Evolutionary conservation across 2,113 vertebrate species (phyloP).

Genomic region (Neofelis nebulosa): DNA sequence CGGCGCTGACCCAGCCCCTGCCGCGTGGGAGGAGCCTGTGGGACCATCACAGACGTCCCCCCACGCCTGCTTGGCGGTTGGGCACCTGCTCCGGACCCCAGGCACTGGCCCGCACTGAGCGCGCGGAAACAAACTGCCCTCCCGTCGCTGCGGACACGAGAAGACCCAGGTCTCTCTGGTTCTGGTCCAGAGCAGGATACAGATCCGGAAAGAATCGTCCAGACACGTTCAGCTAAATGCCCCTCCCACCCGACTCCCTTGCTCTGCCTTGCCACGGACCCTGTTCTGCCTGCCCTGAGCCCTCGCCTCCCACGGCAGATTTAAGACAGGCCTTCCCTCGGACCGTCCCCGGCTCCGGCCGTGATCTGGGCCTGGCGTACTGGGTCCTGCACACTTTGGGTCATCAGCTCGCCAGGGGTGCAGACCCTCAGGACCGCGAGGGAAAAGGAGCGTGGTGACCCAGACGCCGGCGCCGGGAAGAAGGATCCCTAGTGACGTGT

Average conservation of each 20-base stretch:
- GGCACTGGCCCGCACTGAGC: neutral
- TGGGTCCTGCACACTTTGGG: fast-evolving
- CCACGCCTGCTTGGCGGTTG: fast-evolving
- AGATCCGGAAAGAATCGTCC: neutral
- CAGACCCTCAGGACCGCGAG: fast-evolving
- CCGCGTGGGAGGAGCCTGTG: fast-evolving
- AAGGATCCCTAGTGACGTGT: fast-evolving
- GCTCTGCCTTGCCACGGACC: fast-evolving
- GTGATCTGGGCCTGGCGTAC: fast-evolving
- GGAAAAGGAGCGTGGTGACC: fast-evolving
- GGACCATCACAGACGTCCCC: fast-evolving
- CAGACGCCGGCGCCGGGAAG: fast-evolving
- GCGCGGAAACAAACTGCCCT: fast-evolving
- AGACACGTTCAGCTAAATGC: fast-evolving
- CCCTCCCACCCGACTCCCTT: fast-evolving
- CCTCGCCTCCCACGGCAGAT: fast-evolving
- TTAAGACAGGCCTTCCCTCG: fast-evolving
- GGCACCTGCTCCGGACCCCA: neutral
- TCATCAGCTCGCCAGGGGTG: neutral
- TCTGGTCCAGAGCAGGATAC: neutral
- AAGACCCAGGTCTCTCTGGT: fast-evolving
- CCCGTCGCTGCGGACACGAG: fast-evolving
- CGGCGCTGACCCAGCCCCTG: fast-evolving
- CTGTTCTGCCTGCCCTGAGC: fast-evolving
- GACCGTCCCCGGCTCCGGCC: fast-evolving